Percentiles rank a stretch among this genome's conserved stretches.
phyloP scores from a whole-genome alignment of 2,888 invertebrate species.

The Sminthurinus aureus region DNA sequence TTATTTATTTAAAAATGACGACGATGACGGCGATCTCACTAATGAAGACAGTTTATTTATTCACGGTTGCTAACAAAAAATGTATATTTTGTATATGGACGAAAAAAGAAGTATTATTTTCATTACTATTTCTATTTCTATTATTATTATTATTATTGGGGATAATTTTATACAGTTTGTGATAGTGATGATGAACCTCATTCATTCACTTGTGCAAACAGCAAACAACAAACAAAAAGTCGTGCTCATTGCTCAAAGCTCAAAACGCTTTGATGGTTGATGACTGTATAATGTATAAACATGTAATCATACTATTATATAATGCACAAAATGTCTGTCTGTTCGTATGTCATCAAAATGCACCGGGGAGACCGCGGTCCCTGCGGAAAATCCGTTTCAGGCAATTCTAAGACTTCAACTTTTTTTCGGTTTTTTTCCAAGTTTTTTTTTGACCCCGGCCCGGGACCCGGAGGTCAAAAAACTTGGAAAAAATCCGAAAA shows the following conservation, averaged over 20 bases:
- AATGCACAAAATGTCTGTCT: no score
- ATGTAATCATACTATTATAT: no score
- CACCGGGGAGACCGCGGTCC: no score
- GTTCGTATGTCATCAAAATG: no score
- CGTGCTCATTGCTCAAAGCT: background rate
- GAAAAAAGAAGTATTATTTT: background rate
- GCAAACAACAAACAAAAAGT: conserved; percentile 26
- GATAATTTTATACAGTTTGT: conserved; percentile 38
- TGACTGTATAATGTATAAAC: no score
- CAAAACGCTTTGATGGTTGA: background rate
- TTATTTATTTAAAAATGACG: conserved; percentile 5
- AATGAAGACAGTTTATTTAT: conserved; percentile 30
- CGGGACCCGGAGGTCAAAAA: no score
- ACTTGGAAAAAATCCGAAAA: no score
- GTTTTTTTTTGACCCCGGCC: no score
- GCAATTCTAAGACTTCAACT: no score
- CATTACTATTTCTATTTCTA: no score
- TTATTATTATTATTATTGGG: conserved; percentile 5
- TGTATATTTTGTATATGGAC: background rate
- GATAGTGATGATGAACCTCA: conserved; percentile 36
- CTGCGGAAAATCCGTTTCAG: no score
- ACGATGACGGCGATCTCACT: conserved; percentile 4
- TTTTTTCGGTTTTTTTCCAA: no score
- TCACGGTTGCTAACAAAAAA: background rate
- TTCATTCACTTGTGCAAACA: conserved; percentile 7